phyloP scores from a whole-genome alignment of 2,113 vertebrate species.

The Haplochromis vanheusdeni region DNA sequence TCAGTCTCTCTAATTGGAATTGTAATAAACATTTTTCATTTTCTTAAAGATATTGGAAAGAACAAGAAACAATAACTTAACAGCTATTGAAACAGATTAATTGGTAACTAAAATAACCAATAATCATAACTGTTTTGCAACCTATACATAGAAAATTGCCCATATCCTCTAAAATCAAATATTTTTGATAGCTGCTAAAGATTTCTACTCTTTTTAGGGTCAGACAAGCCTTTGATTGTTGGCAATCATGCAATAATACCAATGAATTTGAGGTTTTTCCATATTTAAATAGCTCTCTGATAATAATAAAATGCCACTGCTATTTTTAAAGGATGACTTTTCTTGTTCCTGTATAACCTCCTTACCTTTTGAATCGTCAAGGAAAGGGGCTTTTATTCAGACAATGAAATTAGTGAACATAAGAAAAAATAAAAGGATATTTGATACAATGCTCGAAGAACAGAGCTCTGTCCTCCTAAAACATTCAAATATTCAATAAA shows the following conservation, averaged over 20 bases:
- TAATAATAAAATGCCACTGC: not conserved
- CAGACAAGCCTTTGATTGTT: not conserved
- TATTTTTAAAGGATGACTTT: not conserved
- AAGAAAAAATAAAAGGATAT: not conserved
- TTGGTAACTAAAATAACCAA: not conserved
- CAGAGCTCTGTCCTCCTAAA: not conserved
- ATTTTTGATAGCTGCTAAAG: not conserved
- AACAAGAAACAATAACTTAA: not conserved
- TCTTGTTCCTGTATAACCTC: not conserved
- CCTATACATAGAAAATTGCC: not conserved
- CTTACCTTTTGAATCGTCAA: not conserved
- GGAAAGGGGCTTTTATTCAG: not conserved
- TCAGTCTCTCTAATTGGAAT: not conserved
- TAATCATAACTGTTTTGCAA: not conserved
- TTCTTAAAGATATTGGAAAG: not conserved
- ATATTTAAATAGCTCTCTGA: not conserved
- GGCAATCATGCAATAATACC: not conserved
- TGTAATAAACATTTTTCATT: not conserved
- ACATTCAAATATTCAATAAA: not conserved
- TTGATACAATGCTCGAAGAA: not conserved
- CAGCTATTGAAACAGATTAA: not conserved
- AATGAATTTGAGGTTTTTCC: not conserved
- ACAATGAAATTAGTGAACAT: not conserved
- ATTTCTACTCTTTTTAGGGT: not conserved
- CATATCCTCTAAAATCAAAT: not conserved